phyloP scores from a whole-genome alignment of 1,140 invertebrate genomes.

The Caerostris extrusa region DNA sequence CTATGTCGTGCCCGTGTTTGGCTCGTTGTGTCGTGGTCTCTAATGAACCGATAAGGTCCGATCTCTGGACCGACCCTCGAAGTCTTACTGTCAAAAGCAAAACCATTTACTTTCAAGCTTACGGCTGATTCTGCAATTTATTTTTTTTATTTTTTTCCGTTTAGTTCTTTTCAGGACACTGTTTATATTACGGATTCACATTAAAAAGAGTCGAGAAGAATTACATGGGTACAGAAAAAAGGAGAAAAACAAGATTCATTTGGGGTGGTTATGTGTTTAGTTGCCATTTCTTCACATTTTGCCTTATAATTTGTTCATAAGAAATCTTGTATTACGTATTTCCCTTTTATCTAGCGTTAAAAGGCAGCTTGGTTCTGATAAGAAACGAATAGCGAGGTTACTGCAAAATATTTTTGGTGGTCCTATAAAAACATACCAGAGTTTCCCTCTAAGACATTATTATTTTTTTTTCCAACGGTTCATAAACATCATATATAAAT shows the following conservation, averaged over 20 bases:
- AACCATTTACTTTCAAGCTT: not conserved
- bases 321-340: too few relatives aligned
- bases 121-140: not conserved
- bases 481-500: too few relatives aligned
- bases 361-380: too few relatives aligned
- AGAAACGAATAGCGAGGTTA: too few relatives aligned
- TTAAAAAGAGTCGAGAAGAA: not conserved
- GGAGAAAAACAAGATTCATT: not conserved
- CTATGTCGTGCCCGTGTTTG: not conserved
- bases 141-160: not conserved
- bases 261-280: too few relatives aligned
- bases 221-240: not conserved
- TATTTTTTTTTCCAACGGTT: too few relatives aligned
- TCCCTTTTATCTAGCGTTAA: not conserved
- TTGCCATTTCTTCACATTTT: not conserved
- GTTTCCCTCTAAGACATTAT: too few relatives aligned
- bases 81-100: slow-evolving; percentile 35
- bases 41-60: slow-evolving; percentile 48
- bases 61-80: not conserved
- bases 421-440: too few relatives aligned
- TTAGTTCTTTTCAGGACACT: not conserved
- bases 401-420: too few relatives aligned
- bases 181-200: not conserved
- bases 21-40: slow-evolving; percentile 2
- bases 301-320: too few relatives aligned